phyloP scores from a whole-genome alignment of 2,888 invertebrate species.

The Leuctra nigra region DNA sequence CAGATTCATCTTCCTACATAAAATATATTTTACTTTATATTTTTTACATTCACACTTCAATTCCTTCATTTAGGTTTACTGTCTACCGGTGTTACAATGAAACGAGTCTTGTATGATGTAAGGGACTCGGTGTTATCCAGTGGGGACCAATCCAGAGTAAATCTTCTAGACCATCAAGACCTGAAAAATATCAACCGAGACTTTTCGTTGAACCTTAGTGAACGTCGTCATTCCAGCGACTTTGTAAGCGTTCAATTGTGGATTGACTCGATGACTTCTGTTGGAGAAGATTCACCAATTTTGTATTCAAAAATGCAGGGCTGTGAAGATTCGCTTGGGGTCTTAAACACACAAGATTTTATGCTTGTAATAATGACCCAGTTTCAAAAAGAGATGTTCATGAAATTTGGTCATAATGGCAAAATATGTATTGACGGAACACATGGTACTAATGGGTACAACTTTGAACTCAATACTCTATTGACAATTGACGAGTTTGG shows the following conservation, averaged over 20 bases:
- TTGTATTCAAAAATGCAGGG: background rate
- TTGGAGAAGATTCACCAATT: background rate
- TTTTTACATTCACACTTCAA: background rate
- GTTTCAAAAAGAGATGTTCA: background rate
- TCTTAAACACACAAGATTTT: background rate
- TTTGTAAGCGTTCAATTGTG: background rate
- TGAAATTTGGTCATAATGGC: background rate
- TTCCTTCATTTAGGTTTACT: background rate
- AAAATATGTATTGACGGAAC: background rate
- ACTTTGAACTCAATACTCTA: background rate
- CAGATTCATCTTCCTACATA: too few species aligned
- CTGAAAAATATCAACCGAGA: background rate
- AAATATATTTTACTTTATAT: too few species aligned
- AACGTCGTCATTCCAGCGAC: background rate
- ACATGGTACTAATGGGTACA: background rate
- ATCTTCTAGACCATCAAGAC: background rate
- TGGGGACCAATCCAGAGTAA: background rate
- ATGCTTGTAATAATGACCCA: background rate
- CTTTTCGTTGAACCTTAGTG: background rate
- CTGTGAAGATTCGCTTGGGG: background rate
- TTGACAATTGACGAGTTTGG: background rate
- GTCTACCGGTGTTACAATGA: background rate
- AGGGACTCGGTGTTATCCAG: background rate
- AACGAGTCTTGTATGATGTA: background rate
- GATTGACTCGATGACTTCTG: background rate